Evolutionary conservation across 2,797 vertebrate species (phyloP).

Genomic region (Natrix natrix): DNA sequence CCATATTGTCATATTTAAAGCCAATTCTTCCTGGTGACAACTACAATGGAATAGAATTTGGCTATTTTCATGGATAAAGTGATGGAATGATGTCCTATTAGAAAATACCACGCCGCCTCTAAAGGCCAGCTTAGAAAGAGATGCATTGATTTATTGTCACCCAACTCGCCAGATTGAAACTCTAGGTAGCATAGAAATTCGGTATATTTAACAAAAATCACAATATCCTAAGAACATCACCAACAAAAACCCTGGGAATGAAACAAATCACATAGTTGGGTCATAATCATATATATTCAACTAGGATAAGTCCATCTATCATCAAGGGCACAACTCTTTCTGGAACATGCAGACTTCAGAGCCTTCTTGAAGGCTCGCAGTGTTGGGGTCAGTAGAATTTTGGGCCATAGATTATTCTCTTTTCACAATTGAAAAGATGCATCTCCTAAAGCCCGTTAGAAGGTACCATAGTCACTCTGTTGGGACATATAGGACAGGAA

Average conservation of each 20-base stretch:
- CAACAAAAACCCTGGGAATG: not conserved
- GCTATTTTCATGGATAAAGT: not conserved
- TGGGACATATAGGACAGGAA: too few species aligned
- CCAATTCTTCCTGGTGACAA: not conserved
- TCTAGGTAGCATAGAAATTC: not conserved
- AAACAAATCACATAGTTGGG: not conserved
- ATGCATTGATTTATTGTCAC: not conserved
- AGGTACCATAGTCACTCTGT: too few species aligned
- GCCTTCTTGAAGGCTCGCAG: too few species aligned
- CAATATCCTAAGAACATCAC: not conserved
- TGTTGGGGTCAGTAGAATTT: too few species aligned
- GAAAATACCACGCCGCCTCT: not conserved
- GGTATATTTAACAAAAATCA: not conserved
- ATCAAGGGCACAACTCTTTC: not conserved
- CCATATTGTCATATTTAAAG: not conserved
- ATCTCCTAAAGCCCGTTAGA: too few species aligned
- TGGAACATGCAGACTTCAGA: not conserved
- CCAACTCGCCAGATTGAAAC: not conserved
- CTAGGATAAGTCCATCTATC: not conserved
- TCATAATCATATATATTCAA: not conserved
- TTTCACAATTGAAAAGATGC: too few species aligned
- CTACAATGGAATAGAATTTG: not conserved
- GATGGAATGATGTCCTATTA: not conserved
- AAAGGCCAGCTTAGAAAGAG: not conserved
- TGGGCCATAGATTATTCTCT: too few species aligned